phyloP scores from a whole-genome alignment of 1,140 invertebrate species.

The Theocolax elegans region DNA sequence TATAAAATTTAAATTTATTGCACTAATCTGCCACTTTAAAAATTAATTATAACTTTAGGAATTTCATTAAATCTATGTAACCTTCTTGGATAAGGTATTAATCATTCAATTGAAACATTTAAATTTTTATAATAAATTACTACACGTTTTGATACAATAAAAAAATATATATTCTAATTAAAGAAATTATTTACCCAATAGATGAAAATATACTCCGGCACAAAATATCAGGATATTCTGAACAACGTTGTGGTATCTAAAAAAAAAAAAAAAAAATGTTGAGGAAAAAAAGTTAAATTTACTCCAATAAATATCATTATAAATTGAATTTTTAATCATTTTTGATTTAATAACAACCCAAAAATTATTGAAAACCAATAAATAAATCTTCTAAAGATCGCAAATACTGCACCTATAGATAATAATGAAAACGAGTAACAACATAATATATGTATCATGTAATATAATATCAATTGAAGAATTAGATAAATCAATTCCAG shows the following conservation, averaged over 20 bases:
- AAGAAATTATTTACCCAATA: slow-evolving; percentile 72
- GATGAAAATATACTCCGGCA: slow-evolving; percentile 75
- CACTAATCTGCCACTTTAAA: slow-evolving; percentile 57
- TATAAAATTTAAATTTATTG: slow-evolving; percentile 70
- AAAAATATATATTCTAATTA: slow-evolving; percentile 67
- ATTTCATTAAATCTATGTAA: slow-evolving; percentile 50
- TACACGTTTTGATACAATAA: no score
- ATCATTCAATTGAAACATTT: slow-evolving; percentile 71
- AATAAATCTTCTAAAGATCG: no score
- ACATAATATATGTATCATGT: no score
- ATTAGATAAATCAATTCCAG: no score
- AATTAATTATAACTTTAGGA: slow-evolving; percentile 38
- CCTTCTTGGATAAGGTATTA: slow-evolving; percentile 66
- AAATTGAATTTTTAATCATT: slow-evolving; percentile 72
- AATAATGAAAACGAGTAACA: no score
- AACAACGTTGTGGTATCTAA: slow-evolving; percentile 80
- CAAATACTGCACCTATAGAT: no score
- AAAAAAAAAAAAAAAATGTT: slow-evolving; percentile 84
- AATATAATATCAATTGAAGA: no score
- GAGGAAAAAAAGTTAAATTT: slow-evolving; percentile 81
- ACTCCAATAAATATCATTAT: slow-evolving; percentile 74
- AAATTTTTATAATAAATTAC: slow-evolving; percentile 63
- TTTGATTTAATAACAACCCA: slow-evolving; percentile 69
- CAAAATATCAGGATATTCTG: slow-evolving; percentile 76
- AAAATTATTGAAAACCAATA: slow-evolving; percentile 75